These are phyloP conservation scores for Cliona cf. orientalis DNA, from an alignment of 37 sponge, comb jelly and placozoan species.

Conservation along the genomic window DNA sequence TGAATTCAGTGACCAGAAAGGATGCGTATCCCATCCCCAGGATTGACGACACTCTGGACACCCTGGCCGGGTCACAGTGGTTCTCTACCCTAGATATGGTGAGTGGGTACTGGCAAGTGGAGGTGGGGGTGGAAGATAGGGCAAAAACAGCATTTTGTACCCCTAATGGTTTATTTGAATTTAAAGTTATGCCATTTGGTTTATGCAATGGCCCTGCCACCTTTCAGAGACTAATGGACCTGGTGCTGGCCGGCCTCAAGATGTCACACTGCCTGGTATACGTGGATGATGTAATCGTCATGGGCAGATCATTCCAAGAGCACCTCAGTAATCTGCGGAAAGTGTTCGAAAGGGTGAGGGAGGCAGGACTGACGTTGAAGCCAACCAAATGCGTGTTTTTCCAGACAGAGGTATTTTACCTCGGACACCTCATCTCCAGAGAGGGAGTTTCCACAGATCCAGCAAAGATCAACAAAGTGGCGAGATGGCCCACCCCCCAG, in stretches of 20 bases:
- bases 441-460: slow-evolving; percentile 9
- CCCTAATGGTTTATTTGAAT: no score
- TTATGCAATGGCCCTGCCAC: no score
- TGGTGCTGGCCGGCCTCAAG: slow-evolving; percentile 23
- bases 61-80: slow-evolving; percentile 34
- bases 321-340: slow-evolving; percentile 35
- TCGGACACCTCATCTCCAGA: no score
- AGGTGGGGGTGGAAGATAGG: slow-evolving; percentile 12
- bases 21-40: no score
- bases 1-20: no score
- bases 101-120: no score
- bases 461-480: background rate
- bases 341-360: background rate
- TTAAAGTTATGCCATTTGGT: no score
- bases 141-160: slow-evolving; percentile 55
- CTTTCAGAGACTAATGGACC: slow-evolving; percentile 39
- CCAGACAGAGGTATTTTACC: background rate
- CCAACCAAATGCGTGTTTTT: background rate
- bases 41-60: no score
- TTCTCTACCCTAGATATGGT: no score
- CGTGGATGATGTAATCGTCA: slow-evolving; percentile 36
- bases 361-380: slow-evolving; percentile 30
- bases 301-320: slow-evolving; percentile 15
- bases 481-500: slow-evolving; percentile 15
- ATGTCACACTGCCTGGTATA: slow-evolving; percentile 28